Conservation (phyloP, 2,888 invertebrate genomes). For the Deilephila porcellus region DNA sequence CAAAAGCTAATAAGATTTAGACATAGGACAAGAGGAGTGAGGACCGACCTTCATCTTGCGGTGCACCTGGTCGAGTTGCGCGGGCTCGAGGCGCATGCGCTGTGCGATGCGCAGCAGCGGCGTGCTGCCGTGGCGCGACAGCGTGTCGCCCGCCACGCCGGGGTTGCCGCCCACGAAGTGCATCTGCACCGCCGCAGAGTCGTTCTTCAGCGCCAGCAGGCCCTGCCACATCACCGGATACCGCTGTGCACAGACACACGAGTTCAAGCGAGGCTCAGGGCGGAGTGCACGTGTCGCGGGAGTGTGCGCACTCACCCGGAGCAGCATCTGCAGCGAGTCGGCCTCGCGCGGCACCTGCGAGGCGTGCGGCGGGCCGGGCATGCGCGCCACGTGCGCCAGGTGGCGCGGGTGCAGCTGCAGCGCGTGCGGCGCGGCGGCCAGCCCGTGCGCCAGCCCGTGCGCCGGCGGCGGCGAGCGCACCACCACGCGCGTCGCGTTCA, state of each 20-base stretch:
- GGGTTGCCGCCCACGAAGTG: conserved; percentile 98
- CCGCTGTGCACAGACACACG: conserved; percentile 83
- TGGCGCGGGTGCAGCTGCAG: conserved; percentile 84
- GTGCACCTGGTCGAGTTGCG: conserved; percentile 97
- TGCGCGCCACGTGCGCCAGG: conserved; percentile 52
- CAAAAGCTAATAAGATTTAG: background rate
- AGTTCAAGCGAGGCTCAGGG: background rate
- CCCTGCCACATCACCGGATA: conserved; percentile 99
- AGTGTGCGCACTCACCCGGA: conserved; percentile 82
- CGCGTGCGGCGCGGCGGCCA: conserved; percentile 89
- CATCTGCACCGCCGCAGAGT: conserved; percentile 99
- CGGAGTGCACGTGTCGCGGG: background rate
- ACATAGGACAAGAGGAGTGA: background rate
- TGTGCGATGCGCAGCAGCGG: conserved; percentile 97
- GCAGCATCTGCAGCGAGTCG: conserved; percentile 91
- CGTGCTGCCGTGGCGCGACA: conserved; percentile 93
- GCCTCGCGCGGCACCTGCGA: conserved; percentile 93
- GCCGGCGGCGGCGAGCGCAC: conserved; percentile 51
- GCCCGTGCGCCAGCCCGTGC: conserved; percentile 75
- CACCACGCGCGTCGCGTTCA: conserved; percentile 36
- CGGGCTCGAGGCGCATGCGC: conserved; percentile 98
- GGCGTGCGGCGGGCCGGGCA: conserved; percentile 87
- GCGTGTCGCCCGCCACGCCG: conserved; percentile 93
- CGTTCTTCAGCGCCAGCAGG: conserved; percentile 96
- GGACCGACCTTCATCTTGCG: conserved; percentile 95